phyloP scores from a whole-genome alignment of 2,797 vertebrate species.

The Halcyon leucocephala region DNA sequence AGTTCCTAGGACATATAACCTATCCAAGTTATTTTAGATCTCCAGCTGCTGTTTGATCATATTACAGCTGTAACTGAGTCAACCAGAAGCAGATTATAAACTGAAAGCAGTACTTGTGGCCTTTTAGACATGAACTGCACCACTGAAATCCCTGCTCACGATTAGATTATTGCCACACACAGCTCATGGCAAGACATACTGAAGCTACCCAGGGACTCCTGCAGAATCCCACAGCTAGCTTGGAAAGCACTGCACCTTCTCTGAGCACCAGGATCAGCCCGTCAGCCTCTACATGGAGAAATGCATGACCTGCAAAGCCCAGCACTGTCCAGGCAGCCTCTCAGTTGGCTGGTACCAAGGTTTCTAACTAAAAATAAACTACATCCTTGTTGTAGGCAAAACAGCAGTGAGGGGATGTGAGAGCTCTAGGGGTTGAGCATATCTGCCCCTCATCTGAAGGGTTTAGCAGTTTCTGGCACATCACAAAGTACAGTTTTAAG shows the following conservation, averaged over 20 bases:
- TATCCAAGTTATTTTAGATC: slow-evolving; percentile 32
- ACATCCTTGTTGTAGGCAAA: neutral
- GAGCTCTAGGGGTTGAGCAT: neutral
- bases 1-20: neutral
- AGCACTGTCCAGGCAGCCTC: neutral
- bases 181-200: neutral
- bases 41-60: slow-evolving; percentile 53
- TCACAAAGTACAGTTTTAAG: neutral
- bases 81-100: slow-evolving; percentile 40
- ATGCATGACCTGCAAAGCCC: neutral
- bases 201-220: neutral
- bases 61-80: slow-evolving; percentile 65
- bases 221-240: neutral
- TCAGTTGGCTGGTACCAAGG: neutral
- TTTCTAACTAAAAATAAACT: neutral
- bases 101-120: neutral
- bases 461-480: neutral
- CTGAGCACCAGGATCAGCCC: neutral
- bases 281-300: neutral
- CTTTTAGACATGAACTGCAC: neutral
- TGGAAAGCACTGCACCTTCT: neutral
- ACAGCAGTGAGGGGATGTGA: neutral
- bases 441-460: neutral
- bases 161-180: neutral
- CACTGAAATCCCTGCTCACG: neutral